phyloP scores from a whole-genome alignment of 2,113 vertebrate species.

The Pleuronectes platessa region DNA sequence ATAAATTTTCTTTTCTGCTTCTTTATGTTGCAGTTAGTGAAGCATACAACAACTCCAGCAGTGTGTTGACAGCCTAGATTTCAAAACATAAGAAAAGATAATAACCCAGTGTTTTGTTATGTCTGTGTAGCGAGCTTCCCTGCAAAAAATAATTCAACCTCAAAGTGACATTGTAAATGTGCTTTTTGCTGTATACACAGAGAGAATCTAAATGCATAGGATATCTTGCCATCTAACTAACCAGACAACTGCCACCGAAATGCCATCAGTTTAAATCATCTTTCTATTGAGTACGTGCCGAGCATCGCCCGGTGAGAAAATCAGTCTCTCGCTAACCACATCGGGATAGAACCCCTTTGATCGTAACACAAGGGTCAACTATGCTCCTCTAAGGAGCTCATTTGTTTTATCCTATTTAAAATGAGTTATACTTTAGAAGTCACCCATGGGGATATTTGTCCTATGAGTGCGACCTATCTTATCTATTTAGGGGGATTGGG shows the following conservation, averaged over 20 bases:
- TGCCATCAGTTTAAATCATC: constrained; percentile 13
- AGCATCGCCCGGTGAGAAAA: constrained; percentile 29
- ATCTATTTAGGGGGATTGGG: constrained; percentile 9
- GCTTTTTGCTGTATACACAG: neutral
- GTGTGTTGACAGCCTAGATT: too few species aligned
- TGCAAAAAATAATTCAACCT: too few species aligned
- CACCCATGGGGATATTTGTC: constrained; percentile 19
- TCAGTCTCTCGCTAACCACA: constrained; percentile 13
- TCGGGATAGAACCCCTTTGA: constrained; percentile 44
- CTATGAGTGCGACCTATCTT: constrained; percentile 23
- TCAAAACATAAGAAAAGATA: too few species aligned
- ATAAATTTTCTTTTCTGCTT: too few species aligned
- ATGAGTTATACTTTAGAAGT: constrained; percentile 23
- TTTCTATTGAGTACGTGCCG: constrained; percentile 24
- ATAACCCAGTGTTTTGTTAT: too few species aligned
- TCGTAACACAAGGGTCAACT: constrained; percentile 14
- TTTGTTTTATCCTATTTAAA: constrained; percentile 46
- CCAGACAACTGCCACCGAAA: constrained; percentile 35
- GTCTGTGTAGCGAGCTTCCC: too few species aligned
- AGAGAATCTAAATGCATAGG: constrained; percentile 19
- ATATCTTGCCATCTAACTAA: constrained; percentile 15
- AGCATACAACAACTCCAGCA: too few species aligned
- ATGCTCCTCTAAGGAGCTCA: constrained; percentile 41
- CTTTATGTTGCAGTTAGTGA: too few species aligned
- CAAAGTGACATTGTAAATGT: neutral